Conservation (phyloP, 2,888 invertebrate species). For the Amphipyra tragopoginis region DNA sequence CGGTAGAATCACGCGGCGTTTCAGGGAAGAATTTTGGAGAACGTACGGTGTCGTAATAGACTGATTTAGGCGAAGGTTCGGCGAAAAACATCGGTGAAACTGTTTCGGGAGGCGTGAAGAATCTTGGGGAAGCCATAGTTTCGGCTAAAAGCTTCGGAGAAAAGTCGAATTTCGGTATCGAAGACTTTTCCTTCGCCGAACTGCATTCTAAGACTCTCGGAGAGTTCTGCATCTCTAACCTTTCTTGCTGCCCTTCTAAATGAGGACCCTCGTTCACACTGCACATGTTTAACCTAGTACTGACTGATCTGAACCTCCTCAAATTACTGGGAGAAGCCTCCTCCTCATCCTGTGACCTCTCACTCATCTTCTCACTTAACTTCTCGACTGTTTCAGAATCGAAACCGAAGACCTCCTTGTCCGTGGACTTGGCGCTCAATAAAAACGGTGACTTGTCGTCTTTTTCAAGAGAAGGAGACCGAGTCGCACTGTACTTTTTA, state of each 20-base stretch:
- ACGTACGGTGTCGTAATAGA: conserved; percentile 83
- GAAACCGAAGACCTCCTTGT: conserved; percentile 83
- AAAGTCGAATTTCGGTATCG: conserved; percentile 83
- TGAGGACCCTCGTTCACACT: conserved; percentile 75
- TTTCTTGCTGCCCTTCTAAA: conserved; percentile 76
- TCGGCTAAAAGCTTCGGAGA: conserved; percentile 83
- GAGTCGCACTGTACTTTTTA: conserved; percentile 83
- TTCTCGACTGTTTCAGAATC: conserved; percentile 74
- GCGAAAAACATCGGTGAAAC: conserved; percentile 84
- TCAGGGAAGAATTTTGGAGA: conserved; percentile 86
- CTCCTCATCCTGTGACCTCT: conserved; percentile 74
- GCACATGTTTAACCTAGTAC: conserved; percentile 83
- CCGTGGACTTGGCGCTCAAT: conserved; percentile 69
- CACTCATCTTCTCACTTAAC: conserved; percentile 67
- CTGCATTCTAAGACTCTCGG: conserved; percentile 81
- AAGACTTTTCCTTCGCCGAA: conserved; percentile 83
- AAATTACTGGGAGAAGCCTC: conserved; percentile 77
- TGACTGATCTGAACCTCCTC: conserved; percentile 81
- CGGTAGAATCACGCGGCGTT: conserved; percentile 76
- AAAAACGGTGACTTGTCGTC: conserved; percentile 87
- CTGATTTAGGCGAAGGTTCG: conserved; percentile 84
- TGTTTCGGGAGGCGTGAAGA: conserved; percentile 85
- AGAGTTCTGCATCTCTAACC: conserved; percentile 83
- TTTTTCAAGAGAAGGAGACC: conserved; percentile 87
- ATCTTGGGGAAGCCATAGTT: conserved; percentile 79